phyloP scores from a whole-genome alignment of 2,113 vertebrate species.

The Eptesicus fuscus region DNA sequence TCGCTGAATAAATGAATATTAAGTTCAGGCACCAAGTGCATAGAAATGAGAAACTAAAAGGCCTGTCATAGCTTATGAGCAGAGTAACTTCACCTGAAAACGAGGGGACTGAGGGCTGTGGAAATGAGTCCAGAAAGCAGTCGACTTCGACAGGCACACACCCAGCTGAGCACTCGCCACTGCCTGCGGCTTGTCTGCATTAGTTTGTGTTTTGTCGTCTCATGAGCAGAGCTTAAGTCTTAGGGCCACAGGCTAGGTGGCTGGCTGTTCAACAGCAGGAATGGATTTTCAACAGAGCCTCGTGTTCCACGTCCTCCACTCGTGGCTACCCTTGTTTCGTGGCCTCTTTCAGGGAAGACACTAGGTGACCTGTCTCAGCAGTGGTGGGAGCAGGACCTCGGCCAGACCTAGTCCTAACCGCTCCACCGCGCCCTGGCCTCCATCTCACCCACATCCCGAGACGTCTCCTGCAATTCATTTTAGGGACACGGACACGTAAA shows the following conservation, averaged over 20 bases:
- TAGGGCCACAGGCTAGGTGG: no score
- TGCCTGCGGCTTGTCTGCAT: no score
- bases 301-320: not conserved
- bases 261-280: not conserved
- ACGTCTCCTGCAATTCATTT: not conserved
- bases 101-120: not conserved
- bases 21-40: not conserved
- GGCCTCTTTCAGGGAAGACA: not conserved
- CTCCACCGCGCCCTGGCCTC: not conserved
- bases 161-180: rapidly evolving
- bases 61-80: not conserved
- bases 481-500: no score
- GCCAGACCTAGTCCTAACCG: not conserved
- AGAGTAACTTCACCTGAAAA: no score
- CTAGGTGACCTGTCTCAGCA: rapidly evolving
- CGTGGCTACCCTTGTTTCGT: no score
- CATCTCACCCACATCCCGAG: rapidly evolving
- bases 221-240: not conserved
- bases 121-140: not conserved
- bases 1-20: not conserved
- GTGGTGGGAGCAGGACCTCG: not conserved
- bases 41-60: not conserved
- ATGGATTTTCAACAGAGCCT: not conserved
- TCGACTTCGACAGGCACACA: rapidly evolving
- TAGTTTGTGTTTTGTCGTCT: not conserved